These are phyloP conservation scores for Ceratosolen fusciceps DNA, from an alignment of 1,140 invertebrate genomes.

Conservation along the genomic window DNA sequence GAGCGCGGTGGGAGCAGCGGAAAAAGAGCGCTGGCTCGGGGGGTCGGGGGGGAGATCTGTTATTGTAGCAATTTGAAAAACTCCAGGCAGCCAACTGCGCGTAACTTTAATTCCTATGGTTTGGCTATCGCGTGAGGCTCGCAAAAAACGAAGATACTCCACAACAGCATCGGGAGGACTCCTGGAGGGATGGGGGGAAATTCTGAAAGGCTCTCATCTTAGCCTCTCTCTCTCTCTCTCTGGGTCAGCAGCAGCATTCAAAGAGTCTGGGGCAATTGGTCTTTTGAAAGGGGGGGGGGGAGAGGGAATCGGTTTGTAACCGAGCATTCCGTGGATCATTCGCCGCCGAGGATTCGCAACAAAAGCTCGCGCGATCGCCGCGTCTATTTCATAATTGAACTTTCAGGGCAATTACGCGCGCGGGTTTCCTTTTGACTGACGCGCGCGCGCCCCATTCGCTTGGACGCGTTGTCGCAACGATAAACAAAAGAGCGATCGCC, in stretches of 20 bases:
- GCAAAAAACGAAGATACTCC: not conserved
- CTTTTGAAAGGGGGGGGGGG: slow-evolving; percentile 25
- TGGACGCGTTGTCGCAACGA: not conserved
- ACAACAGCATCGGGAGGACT: not conserved
- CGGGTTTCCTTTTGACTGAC: no score
- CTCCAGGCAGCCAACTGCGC: no score
- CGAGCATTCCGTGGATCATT: not conserved
- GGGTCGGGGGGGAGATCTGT: not conserved
- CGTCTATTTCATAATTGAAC: no score
- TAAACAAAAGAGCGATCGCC: not conserved
- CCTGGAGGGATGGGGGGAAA: not conserved
- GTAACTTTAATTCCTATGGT: not conserved
- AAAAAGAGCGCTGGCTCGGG: not conserved
- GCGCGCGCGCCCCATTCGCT: no score
- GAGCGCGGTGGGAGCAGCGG: no score
- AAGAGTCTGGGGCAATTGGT: not conserved
- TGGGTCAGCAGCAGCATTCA: not conserved
- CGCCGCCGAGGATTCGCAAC: not conserved
- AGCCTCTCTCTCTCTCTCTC: not conserved
- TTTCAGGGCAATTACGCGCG: no score
- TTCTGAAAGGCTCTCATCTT: not conserved
- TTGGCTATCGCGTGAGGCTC: not conserved
- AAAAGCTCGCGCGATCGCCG: slow-evolving; percentile 5
- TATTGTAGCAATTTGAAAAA: slow-evolving; percentile 5
- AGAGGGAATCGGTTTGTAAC: slow-evolving; percentile 7